Evolutionary conservation across 2,113 vertebrate species (phyloP).

Genomic region (Cebus imitator): DNA sequence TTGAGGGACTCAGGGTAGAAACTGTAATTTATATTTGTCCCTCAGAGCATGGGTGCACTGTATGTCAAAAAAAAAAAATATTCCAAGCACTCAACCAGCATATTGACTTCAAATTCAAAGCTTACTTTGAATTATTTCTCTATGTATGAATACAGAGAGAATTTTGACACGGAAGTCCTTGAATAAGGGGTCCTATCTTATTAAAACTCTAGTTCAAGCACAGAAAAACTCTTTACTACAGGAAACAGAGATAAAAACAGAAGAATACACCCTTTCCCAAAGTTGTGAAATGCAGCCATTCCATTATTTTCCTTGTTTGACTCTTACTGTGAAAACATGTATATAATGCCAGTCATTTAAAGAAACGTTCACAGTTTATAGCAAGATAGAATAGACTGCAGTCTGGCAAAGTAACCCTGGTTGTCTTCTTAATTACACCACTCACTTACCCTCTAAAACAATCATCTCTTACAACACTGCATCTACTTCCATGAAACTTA

Average conservation of each 20-base stretch:
- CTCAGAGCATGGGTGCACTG: neutral
- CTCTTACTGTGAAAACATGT: slow-evolving; percentile 24
- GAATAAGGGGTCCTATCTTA: neutral
- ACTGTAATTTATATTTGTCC: slow-evolving; percentile 6
- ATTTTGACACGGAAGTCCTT: neutral
- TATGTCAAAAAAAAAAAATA: neutral
- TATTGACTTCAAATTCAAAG: neutral
- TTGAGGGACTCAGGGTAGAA: neutral
- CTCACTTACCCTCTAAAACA: neutral
- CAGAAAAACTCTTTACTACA: slow-evolving; percentile 49
- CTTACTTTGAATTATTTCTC: neutral
- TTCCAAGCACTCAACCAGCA: neutral
- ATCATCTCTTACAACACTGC: neutral
- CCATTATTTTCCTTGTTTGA: neutral
- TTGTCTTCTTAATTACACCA: neutral
- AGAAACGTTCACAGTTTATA: neutral
- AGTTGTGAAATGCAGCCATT: neutral
- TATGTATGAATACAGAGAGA: neutral
- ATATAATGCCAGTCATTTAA: slow-evolving; percentile 23
- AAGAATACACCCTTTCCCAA: slow-evolving; percentile 36
- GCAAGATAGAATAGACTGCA: neutral
- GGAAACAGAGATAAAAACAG: slow-evolving; percentile 57
- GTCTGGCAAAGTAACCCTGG: neutral
- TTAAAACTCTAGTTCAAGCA: neutral
- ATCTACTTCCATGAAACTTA: neutral